Evolutionary conservation across 2,888 invertebrate species (phyloP).

Genomic region (Drosophila mayaguana): DNA sequence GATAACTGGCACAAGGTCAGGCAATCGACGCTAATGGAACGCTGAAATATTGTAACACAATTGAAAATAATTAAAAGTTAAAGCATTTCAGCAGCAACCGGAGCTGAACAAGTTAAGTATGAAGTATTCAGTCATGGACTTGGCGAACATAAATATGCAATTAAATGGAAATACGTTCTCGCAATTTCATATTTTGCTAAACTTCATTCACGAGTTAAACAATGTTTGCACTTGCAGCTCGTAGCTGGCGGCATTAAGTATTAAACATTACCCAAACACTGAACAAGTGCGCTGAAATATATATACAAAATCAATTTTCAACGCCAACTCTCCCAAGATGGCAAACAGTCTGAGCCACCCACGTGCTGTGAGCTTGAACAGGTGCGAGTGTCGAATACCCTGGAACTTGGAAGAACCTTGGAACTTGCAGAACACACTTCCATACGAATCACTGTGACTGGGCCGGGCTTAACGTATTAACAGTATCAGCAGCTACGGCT

Average conservation of each 20-base stretch:
- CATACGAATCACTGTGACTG: too few relatives aligned
- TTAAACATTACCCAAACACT: conserved; percentile 32
- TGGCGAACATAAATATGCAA: conserved; percentile 2
- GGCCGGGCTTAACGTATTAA: background rate
- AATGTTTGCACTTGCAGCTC: conserved; percentile 33
- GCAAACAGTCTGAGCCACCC: conserved; percentile 7
- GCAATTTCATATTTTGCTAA: conserved; percentile 6
- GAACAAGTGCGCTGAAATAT: conserved; percentile 51
- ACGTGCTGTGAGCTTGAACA: conserved; percentile 15
- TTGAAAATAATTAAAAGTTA: conserved; percentile 15
- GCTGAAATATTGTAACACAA: conserved; percentile 15
- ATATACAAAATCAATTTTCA: conserved; percentile 67
- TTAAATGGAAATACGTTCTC: background rate
- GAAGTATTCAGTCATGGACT: background rate
- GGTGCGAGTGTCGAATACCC: conserved; percentile 30
- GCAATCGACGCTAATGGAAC: conserved; percentile 62
- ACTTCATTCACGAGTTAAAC: conserved; percentile 11
- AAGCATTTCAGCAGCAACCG: background rate
- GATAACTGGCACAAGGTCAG: conserved; percentile 54
- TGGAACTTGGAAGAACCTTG: too few relatives aligned
- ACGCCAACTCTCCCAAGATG: conserved; percentile 45
- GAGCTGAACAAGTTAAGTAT: background rate
- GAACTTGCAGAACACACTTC: too few relatives aligned
- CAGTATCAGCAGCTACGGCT: background rate
- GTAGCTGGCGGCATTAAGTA: conserved; percentile 41